Conservation (phyloP, 2,888 invertebrate species). For the Volucella bombylans region DNA sequence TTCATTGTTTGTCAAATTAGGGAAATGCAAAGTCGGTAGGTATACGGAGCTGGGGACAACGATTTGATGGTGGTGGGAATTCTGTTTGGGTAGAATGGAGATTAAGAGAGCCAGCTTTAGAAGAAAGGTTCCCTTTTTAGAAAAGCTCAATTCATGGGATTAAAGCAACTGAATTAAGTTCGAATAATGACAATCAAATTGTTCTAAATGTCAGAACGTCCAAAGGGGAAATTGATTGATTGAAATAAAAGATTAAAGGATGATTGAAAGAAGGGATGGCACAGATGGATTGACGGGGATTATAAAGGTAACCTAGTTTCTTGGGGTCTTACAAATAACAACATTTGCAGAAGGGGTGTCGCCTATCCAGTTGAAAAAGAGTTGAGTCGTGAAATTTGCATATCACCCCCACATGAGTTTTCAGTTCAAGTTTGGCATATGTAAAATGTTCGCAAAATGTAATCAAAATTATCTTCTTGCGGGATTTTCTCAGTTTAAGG, state of each 20-base stretch:
- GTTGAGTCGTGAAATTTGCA: too few species aligned
- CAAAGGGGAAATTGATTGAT: conserved; percentile 63
- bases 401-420: too few species aligned
- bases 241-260: conserved; percentile 54
- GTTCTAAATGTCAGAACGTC: conserved; percentile 60
- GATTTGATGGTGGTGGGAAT: background rate
- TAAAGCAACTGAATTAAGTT: conserved; percentile 54
- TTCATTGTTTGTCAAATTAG: conserved; percentile 74
- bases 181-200: conserved; percentile 69
- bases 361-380: too few species aligned
- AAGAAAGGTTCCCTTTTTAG: conserved; percentile 42
- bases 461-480: too few species aligned
- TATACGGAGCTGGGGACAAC: background rate
- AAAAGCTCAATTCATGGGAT: conserved; percentile 66
- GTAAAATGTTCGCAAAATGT: too few species aligned
- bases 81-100: conserved; percentile 15
- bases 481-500: too few species aligned
- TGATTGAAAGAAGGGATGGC: background rate
- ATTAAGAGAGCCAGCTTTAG: conserved; percentile 48
- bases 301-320: too few species aligned
- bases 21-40: conserved; percentile 62
- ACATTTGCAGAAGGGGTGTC: too few species aligned
- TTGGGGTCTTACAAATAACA: too few species aligned
- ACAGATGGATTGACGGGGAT: too few species aligned
- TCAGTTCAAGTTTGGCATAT: too few species aligned